phyloP scores from a whole-genome alignment of 1,140 invertebrate genomes.

The Lerema accius region DNA sequence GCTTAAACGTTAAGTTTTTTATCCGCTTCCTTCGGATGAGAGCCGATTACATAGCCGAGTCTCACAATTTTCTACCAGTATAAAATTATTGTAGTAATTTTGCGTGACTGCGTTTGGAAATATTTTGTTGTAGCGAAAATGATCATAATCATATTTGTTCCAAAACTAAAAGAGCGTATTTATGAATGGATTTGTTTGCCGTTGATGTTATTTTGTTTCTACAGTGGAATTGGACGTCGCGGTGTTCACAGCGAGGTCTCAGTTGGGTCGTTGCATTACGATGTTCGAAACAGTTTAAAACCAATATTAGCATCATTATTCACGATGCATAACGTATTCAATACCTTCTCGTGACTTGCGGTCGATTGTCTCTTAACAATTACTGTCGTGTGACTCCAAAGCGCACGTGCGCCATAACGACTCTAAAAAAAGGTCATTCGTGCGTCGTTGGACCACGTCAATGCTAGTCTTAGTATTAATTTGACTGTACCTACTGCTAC shows the following conservation, averaged over 20 bases:
- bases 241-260: not conserved
- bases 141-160: not conserved
- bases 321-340: slow-evolving; percentile 56
- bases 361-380: slow-evolving; percentile 64
- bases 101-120: slow-evolving; percentile 6
- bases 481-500: slow-evolving; percentile 38
- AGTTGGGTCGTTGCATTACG: not conserved
- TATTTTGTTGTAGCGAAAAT: slow-evolving; percentile 19
- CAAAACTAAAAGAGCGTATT: not conserved
- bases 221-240: not conserved
- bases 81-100: slow-evolving; percentile 41
- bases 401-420: slow-evolving; percentile 63
- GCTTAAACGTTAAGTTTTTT: slow-evolving; percentile 51
- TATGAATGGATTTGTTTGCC: not conserved
- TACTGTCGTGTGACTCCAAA: slow-evolving; percentile 61
- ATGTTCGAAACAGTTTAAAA: slow-evolving; percentile 15
- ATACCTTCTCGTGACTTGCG: slow-evolving; percentile 61
- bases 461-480: slow-evolving; percentile 36
- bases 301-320: slow-evolving; percentile 55
- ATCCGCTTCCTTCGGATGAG: slow-evolving; percentile 52
- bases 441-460: slow-evolving; percentile 43
- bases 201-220: not conserved
- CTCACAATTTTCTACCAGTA: slow-evolving; percentile 38
- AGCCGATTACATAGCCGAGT: slow-evolving; percentile 43
- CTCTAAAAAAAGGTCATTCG: slow-evolving; percentile 60